Base-by-base conservation (phyloP, 2,797 vertebrate genomes). In the Echeneis naucrates region DNA sequence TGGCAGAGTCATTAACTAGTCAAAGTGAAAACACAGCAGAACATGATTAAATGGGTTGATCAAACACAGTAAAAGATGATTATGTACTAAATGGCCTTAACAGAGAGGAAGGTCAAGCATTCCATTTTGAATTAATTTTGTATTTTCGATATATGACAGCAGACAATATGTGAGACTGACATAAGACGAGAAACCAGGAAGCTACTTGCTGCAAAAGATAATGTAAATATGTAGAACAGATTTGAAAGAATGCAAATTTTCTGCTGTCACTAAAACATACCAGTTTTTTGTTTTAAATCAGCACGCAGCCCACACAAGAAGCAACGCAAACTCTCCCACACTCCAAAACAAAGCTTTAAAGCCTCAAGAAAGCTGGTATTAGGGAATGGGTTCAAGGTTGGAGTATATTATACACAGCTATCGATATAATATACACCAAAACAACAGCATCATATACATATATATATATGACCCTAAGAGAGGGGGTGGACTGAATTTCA, bases 231-330 rank as follows among this genome's bases (percentile, higher is more conserved):
- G 16, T 40, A 51, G 21, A 10, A 6, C 30, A 67, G 1, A 21
- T 53, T 59, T 47, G 19, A 56, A 62, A 21, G 45, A 48, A 24
- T 13, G 23, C 17, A 57, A 56, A 35, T 55, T 42, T 59, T 65
- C 21, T 5, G 1, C 30, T 54, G 8, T 33, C 63, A 40, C 40
- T 12, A 55, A 66, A 42, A 58, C 54, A 47, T 8, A 21, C 12
- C 52, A 42, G 30, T 32, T 64, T n/a, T 44, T 48, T n/a, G n/a
- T n/a, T n/a, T n/a, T n/a, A n/a, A n/a, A 57, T 50, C 2, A 4
- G n/a, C 16, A 33, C 11, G 23, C 69, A 63, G 59, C 75, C 82
- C 75, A 72, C 67, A 48, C 44, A 26, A 1, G 54, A 68, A 35
- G 37, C 61, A 57, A 47, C 69, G 74, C 62, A 32, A 23, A 38